Evolutionary conservation across 2,113 vertebrate genomes (phyloP), one percentile per base, ranked within the genome.

Genomic region (Charina bottae): DNA sequence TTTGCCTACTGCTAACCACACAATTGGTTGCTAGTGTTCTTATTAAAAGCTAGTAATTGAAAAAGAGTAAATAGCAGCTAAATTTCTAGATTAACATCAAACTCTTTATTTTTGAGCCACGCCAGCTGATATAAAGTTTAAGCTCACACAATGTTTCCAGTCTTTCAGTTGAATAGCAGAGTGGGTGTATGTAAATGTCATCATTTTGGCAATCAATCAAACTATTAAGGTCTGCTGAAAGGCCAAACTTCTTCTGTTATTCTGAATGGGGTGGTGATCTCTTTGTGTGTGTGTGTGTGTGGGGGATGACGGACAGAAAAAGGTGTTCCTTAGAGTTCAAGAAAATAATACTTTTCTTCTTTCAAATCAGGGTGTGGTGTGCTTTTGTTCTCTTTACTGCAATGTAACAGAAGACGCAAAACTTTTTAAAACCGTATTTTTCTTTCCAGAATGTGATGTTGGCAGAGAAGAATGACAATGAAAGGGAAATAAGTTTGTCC

Each of bases 131-230:
- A 92, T 21, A 0, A 0, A 85, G 37, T 87, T 93, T 90, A 91
- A 95, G 83, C 91, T 94, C 94, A 95, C 94, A 96, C 92, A 95
- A 91, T 92, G 87, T 96, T 96, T 96, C 93, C 93, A 93, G 93
- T 96, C 92, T 93, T 95, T 94, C 84, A 92, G 92, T 93, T 97
- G 93, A 96, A 93, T 94, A 95, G 93, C 90, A 90, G 94, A 96
- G 94, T 96, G 95, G 93, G 95, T 95, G 92, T 93, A 94, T 93
- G 90, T 86, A 97, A 97, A 97, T 96, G 96, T 90, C 96, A 96
- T 97, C 95, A 0, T 96, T 95, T 93, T 95, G 95, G 96, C 96
- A 96, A 97, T 97, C 96, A 96, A 92, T 96, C 96, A 96, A 89
- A 93, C 95, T 94, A 93, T 91, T 96, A 95, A 95, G 93, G 72